Base-by-base conservation (phyloP, 2,888 invertebrate genomes). In the Epistrophe grossulariae region DNA sequence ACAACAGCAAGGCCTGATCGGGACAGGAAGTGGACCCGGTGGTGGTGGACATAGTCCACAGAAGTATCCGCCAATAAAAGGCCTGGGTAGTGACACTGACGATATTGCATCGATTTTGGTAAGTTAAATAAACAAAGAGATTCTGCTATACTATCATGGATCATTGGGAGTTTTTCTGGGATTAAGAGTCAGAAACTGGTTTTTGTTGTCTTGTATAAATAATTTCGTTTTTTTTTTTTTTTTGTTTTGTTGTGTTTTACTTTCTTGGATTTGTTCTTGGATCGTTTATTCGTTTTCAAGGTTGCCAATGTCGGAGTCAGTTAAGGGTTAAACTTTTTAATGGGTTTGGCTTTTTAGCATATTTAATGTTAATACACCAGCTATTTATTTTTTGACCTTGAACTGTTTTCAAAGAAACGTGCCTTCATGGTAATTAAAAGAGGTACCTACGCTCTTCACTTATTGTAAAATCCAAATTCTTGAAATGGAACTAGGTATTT, bases 21-120 rank as follows among this genome's bases (percentile, higher is more conserved):
- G 88, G 74, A 84, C 77, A 31, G 91, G 91, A 38, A 90, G 89
- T 52, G 89, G 89, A 62, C 93, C 92, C 31, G 85, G 64, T 31
- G 50, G 74, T 55, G 77, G 74, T 55, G 77, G 76, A 76, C 79
- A 79, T 35, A 84, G 88, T 77, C 79, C 88, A 48, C 64, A 43
- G 19, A 87, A 87, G 45, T 87, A 87, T 79, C 87, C 87, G 48
- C 70, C 76, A 76, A 90, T 91, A 88, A 91, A 90, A 79, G 91
- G 91, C 45, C 89, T 92, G 84, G 91, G 91, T 88, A 91, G 90
- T 60, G 92, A 92, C 88, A 91, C 90, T 87, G 84, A 87, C 87
- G 87, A 87, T 60, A 82, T 87, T 52, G 82, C 87, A 82, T 87
- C 92, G 81, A 90, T 92, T 89, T 90, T 91, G 92, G 92, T 92